Percentiles rank a stretch among this genome's conserved stretches.
These are phyloP conservation scores for Callorhinus ursinus DNA, from an alignment of 2,113 vertebrate genomes.

Conservation along the genomic window DNA sequence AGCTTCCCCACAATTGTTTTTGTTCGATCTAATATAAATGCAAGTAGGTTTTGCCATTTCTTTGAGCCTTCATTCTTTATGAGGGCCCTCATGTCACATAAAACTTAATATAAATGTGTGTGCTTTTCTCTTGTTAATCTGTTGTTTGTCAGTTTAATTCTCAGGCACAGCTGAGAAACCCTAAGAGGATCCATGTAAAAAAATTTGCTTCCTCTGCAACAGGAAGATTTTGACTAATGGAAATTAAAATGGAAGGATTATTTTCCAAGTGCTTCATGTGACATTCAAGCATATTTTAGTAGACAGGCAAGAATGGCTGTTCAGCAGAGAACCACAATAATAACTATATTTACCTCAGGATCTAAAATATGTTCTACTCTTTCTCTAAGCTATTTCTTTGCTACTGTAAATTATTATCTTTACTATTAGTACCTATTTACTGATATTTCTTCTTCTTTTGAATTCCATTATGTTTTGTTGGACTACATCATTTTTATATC, in stretches of 20 bases:
- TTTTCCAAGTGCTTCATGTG: background rate
- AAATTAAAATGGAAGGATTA: background rate
- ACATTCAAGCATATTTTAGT: background rate
- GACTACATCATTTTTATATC: background rate
- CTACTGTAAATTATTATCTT: background rate
- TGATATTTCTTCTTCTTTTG: background rate
- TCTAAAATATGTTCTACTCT: background rate
- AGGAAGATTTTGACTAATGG: background rate
- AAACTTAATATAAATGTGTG: background rate
- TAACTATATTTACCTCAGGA: background rate
- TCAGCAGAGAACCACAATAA: background rate
- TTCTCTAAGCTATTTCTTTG: background rate
- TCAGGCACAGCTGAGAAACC: background rate
- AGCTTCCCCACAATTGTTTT: background rate
- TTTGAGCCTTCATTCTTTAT: background rate
- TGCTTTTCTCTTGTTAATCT: background rate
- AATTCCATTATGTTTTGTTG: background rate
- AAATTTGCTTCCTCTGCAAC: background rate
- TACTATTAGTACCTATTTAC: background rate
- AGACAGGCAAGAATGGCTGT: background rate
- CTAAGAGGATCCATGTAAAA: background rate
- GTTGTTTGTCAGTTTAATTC: background rate
- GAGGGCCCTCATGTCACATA: background rate
- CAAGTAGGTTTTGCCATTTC: background rate
- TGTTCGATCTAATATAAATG: background rate